phyloP scores from a whole-genome alignment of 2,888 invertebrate species.

The Physocephala rufipes region DNA sequence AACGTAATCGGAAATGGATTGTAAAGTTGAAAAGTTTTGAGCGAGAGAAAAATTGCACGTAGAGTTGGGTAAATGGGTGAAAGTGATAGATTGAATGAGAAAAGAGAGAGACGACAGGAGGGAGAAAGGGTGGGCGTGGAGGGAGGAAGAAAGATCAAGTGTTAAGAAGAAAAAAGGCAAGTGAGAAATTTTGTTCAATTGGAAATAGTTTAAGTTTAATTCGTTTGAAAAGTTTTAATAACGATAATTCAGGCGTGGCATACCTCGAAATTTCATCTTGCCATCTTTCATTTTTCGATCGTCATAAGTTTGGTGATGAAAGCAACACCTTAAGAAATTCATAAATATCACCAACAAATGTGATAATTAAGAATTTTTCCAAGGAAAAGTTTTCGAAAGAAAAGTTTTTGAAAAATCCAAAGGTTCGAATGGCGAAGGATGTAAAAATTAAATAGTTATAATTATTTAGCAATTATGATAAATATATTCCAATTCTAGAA shows the following conservation, averaged over 20 bases:
- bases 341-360: conserved; percentile 23
- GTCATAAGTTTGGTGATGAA: neutral
- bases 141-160: neutral
- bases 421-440: too few relatives aligned
- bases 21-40: conserved; percentile 29
- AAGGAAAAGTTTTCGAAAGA: conserved; percentile 13
- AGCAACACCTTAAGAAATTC: conserved; percentile 25
- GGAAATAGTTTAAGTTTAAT: neutral
- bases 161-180: neutral
- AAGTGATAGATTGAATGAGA: neutral
- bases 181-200: neutral
- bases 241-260: neutral
- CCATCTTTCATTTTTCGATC: neutral
- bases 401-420: too few relatives aligned
- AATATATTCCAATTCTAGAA: too few relatives aligned
- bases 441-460: too few relatives aligned
- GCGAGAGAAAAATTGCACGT: neutral
- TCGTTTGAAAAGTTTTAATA: neutral
- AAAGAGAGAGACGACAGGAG: neutral
- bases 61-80: neutral
- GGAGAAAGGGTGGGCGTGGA: neutral
- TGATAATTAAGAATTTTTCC: neutral
- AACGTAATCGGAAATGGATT: conserved; percentile 35
- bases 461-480: too few relatives aligned
- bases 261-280: neutral